Evolutionary conservation across 1,140 invertebrate genomes (phyloP), one percentile per base, ranked within the genome.

Genomic region (Pseudomyrmex flavicornis): DNA sequence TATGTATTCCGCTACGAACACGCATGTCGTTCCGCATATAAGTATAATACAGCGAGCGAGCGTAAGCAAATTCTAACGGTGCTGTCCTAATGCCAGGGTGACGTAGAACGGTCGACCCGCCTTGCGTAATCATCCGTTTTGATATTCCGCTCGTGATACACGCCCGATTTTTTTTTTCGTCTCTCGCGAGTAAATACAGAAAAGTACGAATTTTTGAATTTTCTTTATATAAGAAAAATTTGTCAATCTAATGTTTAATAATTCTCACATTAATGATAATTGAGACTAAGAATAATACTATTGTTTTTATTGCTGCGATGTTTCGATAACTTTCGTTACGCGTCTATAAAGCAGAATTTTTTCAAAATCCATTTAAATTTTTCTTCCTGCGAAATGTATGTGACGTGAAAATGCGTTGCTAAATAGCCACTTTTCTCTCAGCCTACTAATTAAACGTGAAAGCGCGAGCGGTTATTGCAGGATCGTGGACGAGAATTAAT

Each of bases 11-110:
- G 44, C 17, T 66, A 52, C 48, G 20, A 10, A 26, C 54, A 61
- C 80, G 15, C 20, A 52, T 69, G 22, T 65, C 48, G 17, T 15
- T 59, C 44, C 61, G 26, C 22, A 2, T 75, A 35, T 35, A 35
- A 35, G 62, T 62, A n/a, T 69, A 79, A 84, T 82, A 84, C 58
- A 83, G 35, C 26, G 61, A 74, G 80, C 79, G 84, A 84, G 79
- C 85, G 91, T 92, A 92, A 92, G 92, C 91, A 90, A 91, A 92
- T 92, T 92, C 91, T 92, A 93, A 93, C 92, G 91, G 92, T 79
- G 85, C 20, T 26, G 52, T 74, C n/a, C 69, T 85, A 90, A 83
- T 75, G 73, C 62, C 73, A 72, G 66, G 5, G 79, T 70, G 76
- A 70, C 80, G 82, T 82, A 88, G 85, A 90, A 89, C 72, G 83